phyloP scores from a whole-genome alignment of 2,113 vertebrate species.

The Mus musculus region GRCm39 chr8:60551001-60551500 shows the following conservation, averaged over 20 bases:
- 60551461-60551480: background rate
- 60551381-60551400: background rate
- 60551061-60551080: background rate
- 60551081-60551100: conserved; percentile 65
- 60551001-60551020: conserved; percentile 46
- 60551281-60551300: background rate
- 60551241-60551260: background rate
- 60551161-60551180: conserved; percentile 51
- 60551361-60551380: conserved; percentile 9
- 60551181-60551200: conserved; percentile 40
- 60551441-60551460: background rate
- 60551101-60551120: conserved; percentile 50
- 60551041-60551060: background rate
- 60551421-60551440: background rate
- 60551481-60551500: background rate
- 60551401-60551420: conserved; percentile 6
- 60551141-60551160: conserved; percentile 58
- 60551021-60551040: conserved; percentile 41
- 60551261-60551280: background rate
- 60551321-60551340: background rate
- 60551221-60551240: conserved; percentile 44
- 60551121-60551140: conserved; percentile 62
- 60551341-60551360: background rate
- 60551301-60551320: conserved; percentile 1
- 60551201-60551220: conserved; percentile 15